Evolutionary conservation across 2,888 invertebrate genomes (phyloP).

Genomic region (Quadroppia sp.): DNA sequence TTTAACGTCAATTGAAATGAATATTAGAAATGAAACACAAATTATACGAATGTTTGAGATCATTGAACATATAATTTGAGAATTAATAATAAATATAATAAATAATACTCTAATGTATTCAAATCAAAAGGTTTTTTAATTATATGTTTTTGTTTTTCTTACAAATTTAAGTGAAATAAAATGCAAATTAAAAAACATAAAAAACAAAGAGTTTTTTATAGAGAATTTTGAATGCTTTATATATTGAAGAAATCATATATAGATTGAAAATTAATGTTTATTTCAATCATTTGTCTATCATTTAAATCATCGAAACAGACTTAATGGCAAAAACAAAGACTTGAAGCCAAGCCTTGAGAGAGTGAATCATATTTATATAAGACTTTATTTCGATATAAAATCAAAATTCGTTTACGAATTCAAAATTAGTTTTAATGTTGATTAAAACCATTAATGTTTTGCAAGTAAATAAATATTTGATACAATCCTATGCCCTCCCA

Average conservation of each 20-base stretch:
- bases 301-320: background rate
- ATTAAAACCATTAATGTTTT: slow-evolving; percentile 17
- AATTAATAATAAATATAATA: too few species aligned
- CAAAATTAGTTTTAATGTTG: slow-evolving; percentile 25
- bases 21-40: background rate
- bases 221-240: background rate
- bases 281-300: background rate
- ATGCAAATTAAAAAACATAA: background rate
- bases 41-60: background rate
- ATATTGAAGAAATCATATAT: slow-evolving; percentile 1
- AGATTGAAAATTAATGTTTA: background rate
- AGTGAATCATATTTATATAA: background rate
- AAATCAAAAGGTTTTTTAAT: too few species aligned
- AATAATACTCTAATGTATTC: too few species aligned
- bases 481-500: background rate
- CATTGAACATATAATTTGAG: background rate
- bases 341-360: slow-evolving; percentile 19
- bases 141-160: background rate
- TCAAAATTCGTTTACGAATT: slow-evolving; percentile 3
- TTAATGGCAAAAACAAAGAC: slow-evolving; percentile 11
- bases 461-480: slow-evolving; percentile 1
- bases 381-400: background rate
- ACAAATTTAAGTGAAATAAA: background rate
- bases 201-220: background rate
- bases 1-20: background rate